Evolutionary conservation across 2,797 vertebrate species (phyloP).

Genomic region (Tokudaia muenninki): DNA sequence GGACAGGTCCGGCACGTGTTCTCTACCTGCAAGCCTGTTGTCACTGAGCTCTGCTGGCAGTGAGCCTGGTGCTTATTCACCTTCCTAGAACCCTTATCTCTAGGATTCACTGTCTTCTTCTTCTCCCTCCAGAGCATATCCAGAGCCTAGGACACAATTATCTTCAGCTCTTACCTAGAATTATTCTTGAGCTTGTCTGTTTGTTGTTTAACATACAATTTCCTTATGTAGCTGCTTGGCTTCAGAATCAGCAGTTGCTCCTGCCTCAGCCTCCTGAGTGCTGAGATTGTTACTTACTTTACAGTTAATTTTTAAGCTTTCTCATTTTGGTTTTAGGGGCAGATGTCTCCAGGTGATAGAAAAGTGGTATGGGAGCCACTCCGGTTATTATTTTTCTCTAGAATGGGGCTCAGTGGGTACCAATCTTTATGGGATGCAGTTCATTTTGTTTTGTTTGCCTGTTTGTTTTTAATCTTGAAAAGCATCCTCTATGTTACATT

Average conservation of each 20-base stretch:
- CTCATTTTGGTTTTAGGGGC: neutral
- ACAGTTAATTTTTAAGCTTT: neutral
- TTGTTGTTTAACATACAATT: neutral
- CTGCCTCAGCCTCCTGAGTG: neutral
- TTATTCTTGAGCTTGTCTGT: neutral
- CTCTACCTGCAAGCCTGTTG: neutral
- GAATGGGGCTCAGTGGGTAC: neutral
- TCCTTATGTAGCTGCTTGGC: neutral
- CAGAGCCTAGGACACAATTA: neutral
- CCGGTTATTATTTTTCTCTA: neutral
- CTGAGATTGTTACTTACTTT: conserved; percentile 10
- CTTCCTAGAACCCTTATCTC: neutral
- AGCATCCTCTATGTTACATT: neutral
- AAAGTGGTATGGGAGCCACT: neutral
- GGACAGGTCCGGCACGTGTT: neutral
- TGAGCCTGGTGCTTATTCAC: neutral
- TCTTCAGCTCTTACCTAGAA: neutral
- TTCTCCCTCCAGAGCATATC: neutral
- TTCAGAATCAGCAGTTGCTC: neutral
- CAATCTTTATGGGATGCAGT: neutral
- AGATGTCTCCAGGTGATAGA: neutral
- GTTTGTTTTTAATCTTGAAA: neutral
- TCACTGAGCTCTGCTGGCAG: neutral
- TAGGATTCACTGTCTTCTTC: neutral
- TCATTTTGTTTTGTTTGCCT: neutral